Percentiles rank a stretch among this genome's conserved stretches.
Evolutionary conservation across 2,797 vertebrate species (phyloP).

Genomic region (Thalassophryne amazonica): DNA sequence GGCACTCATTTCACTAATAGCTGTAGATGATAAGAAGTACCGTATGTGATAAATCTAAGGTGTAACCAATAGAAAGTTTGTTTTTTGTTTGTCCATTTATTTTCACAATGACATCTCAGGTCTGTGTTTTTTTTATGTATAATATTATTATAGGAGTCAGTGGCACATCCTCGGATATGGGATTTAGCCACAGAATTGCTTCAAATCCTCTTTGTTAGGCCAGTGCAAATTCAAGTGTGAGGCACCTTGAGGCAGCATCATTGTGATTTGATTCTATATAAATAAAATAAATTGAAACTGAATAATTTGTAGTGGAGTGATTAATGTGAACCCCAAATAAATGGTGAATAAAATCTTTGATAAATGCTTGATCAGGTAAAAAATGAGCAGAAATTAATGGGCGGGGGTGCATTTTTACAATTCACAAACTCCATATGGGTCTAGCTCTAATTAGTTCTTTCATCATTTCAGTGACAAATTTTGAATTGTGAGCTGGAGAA

Average conservation of each 20-base stretch:
- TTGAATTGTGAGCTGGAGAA: conserved; percentile 36
- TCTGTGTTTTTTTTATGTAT: no score
- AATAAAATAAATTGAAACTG: no score
- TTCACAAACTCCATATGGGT: conserved; percentile 47
- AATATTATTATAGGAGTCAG: conserved; percentile 53
- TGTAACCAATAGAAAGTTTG: conserved; percentile 36
- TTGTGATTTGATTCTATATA: no score
- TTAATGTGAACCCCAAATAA: no score
- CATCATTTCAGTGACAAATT: conserved; percentile 56
- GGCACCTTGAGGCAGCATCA: no score
- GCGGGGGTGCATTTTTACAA: conserved; percentile 36
- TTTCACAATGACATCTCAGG: no score
- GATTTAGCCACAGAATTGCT: conserved; percentile 47
- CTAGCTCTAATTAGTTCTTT: conserved; percentile 56
- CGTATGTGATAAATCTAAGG: conserved; percentile 36
- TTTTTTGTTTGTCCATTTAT: conserved; percentile 36
- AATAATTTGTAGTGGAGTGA: no score
- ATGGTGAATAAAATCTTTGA: no score
- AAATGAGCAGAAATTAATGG: conserved; percentile 37
- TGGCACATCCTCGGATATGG: conserved; percentile 53
- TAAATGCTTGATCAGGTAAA: conserved; percentile 13
- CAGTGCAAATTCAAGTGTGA: conserved; percentile 43
- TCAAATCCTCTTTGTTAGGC: conserved; percentile 47
- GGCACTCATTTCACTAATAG: conserved; percentile 18
- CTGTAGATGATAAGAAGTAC: conserved; percentile 26